Conservation (phyloP, 1,140 invertebrate species). For the Trichomalopsis sarcophagae region DNA sequence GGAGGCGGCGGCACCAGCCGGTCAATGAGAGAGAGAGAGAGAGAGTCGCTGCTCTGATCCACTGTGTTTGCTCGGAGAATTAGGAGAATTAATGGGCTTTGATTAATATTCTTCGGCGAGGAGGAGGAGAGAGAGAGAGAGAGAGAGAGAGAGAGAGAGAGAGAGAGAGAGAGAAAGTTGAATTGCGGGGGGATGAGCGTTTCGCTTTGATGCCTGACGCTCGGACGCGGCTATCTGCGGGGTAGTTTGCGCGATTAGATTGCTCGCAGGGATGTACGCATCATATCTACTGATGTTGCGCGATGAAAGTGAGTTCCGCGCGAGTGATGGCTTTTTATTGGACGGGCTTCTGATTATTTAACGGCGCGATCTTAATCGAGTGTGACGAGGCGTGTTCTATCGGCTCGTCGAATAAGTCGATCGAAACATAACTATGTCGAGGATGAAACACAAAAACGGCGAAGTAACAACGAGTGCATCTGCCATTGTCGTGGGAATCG, state of each 20-base stretch:
- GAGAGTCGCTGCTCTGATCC: not conserved
- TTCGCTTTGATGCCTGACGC: not conserved
- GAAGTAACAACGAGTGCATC: too few species aligned
- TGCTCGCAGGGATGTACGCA: not conserved
- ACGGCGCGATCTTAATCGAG: too few species aligned
- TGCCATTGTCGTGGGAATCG: not conserved
- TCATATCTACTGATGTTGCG: not conserved
- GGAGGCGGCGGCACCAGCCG: not conserved
- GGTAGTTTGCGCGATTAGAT: not conserved
- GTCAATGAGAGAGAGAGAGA: not conserved
- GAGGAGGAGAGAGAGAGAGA: too few species aligned
- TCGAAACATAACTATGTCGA: too few species aligned
- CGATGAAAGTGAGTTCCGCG: too few species aligned
- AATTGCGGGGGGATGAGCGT: not conserved
- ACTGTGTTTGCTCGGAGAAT: not conserved
- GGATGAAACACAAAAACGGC: too few species aligned
- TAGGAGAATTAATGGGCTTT: slow-evolving; percentile 15
- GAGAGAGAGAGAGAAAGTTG: not conserved
- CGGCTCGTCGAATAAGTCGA: too few species aligned
- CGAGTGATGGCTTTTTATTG: too few species aligned
- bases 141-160: too few species aligned
- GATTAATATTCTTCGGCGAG: slow-evolving; percentile 7
- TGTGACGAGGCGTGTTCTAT: too few species aligned
- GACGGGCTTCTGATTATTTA: too few species aligned
- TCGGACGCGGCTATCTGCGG: not conserved